Conservation (phyloP, 2,888 invertebrate genomes). For the Eumacrocentrus americanus region DNA sequence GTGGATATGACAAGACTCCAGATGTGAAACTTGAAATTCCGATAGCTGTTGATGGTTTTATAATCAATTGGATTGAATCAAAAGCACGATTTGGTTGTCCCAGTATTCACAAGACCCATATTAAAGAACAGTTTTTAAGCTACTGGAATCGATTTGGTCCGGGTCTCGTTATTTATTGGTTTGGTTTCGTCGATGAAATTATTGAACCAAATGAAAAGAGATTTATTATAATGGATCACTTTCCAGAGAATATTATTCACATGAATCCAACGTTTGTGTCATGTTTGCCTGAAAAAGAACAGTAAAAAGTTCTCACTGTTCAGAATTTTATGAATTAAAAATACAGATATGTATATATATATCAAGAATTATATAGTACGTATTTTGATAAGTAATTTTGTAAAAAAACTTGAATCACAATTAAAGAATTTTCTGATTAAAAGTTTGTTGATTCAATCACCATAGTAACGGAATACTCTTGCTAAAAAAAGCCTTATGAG, state of each 20-base stretch:
- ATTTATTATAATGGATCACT: slow-evolving; percentile 68
- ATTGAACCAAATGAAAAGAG: slow-evolving; percentile 62
- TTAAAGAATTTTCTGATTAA: background rate
- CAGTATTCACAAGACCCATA: slow-evolving; percentile 79
- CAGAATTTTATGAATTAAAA: background rate
- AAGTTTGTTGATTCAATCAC: background rate
- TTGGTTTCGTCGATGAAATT: slow-evolving; percentile 78
- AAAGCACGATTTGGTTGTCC: slow-evolving; percentile 93
- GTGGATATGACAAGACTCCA: slow-evolving; percentile 94
- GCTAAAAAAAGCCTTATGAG: no score
- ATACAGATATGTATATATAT: background rate
- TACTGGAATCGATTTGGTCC: slow-evolving; percentile 95
- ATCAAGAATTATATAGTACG: no score
- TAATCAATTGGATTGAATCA: slow-evolving; percentile 95
- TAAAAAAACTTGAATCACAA: no score
- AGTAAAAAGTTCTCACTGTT: background rate
- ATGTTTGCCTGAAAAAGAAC: background rate
- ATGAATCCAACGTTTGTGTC: slow-evolving; percentile 54
- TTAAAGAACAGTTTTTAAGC: slow-evolving; percentile 83
- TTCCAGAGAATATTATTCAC: slow-evolving; percentile 69
- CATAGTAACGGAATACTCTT: slow-evolving; percentile 8
- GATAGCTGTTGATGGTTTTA: slow-evolving; percentile 81
- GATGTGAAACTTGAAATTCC: slow-evolving; percentile 91
- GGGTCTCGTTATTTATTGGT: slow-evolving; percentile 95
- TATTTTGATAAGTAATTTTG: no score